phyloP scores from a whole-genome alignment of 1,140 invertebrate genomes.

The Drosophila subobscura region DNA sequence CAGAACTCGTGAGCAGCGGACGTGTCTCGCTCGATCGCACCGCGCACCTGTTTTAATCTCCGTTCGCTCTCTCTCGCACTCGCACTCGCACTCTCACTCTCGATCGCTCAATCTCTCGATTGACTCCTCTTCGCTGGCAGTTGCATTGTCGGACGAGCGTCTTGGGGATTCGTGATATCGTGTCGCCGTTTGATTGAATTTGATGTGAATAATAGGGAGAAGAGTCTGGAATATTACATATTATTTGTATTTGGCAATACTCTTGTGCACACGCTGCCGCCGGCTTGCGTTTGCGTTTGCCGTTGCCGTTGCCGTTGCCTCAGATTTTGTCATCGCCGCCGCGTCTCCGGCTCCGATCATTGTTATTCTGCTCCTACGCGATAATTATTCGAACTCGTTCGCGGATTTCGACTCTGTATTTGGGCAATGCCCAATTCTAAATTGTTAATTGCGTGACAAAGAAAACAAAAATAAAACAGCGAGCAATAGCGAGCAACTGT shows the following conservation, averaged over 20 bases:
- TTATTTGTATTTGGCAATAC: slow-evolving; percentile 72
- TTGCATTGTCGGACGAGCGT: slow-evolving; percentile 1
- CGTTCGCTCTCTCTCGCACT: slow-evolving; percentile 33
- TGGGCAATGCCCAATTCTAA: slow-evolving; percentile 78
- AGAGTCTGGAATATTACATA: slow-evolving; percentile 70
- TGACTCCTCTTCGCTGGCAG: too few relatives aligned
- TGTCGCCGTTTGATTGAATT: slow-evolving; percentile 76
- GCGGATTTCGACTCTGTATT: slow-evolving; percentile 27
- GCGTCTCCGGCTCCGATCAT: slow-evolving; percentile 27
- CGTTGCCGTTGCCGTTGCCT: slow-evolving; percentile 14
- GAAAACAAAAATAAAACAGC: slow-evolving; percentile 7
- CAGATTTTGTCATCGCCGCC: slow-evolving; percentile 19
- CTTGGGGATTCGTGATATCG: slow-evolving; percentile 68
- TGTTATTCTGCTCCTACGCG: slow-evolving; percentile 70
- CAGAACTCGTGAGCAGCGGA: slow-evolving; percentile 78
- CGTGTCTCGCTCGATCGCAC: slow-evolving; percentile 76
- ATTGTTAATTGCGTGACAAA: slow-evolving; percentile 69
- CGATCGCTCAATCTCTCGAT: background rate
- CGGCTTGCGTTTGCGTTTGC: slow-evolving; percentile 13
- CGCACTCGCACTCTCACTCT: slow-evolving; percentile 12
- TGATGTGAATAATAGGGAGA: slow-evolving; percentile 46
- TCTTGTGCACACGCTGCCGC: slow-evolving; percentile 34
- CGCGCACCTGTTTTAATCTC: slow-evolving; percentile 43
- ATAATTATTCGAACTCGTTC: slow-evolving; percentile 61
- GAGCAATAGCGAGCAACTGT: slow-evolving; percentile 16